A percentile compares a stretch with the other conserved stretches of the same genome.
These are phyloP conservation scores for Micromesistius poutassou DNA, from an alignment of 2,797 vertebrate genomes.

Conservation along the genomic window DNA sequence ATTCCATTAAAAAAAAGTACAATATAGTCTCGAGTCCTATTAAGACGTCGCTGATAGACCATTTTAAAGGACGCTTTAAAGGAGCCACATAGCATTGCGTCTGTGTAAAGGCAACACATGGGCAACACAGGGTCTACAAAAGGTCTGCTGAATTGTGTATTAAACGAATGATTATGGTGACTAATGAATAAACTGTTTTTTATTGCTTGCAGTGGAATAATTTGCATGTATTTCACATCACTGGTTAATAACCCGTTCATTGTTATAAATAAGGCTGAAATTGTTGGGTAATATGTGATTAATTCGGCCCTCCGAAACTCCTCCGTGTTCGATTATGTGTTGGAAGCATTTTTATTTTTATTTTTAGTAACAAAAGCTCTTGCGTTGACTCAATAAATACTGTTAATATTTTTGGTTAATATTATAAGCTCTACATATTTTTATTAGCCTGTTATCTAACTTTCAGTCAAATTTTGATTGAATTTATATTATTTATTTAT, in stretches of 20 bases:
- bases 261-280: slow-evolving; percentile 88
- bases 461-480: too few species aligned
- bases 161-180: slow-evolving; percentile 80
- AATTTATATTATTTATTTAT: background rate
- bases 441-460: background rate
- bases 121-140: too few species aligned
- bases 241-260: slow-evolving; percentile 87
- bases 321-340: background rate
- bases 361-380: background rate
- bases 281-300: slow-evolving; percentile 86
- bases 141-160: slow-evolving; percentile 38
- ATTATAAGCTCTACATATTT: background rate
- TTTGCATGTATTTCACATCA: slow-evolving; percentile 92
- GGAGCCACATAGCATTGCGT: slow-evolving; percentile 41
- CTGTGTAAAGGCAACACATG: slow-evolving; percentile 50
- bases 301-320: slow-evolving; percentile 62
- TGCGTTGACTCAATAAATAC: background rate
- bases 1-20: slow-evolving; percentile 93
- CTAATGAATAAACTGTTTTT: slow-evolving; percentile 87
- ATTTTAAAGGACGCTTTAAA: slow-evolving; percentile 70
- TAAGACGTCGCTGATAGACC: slow-evolving; percentile 94
- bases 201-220: slow-evolving; percentile 84
- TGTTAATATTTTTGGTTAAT: background rate
- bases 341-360: background rate
- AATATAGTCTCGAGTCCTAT: slow-evolving; percentile 92